A percentile compares a stretch with the other conserved stretches of the same genome.
Evolutionary conservation across 2,797 vertebrate species (phyloP).

Genomic region (Knipowitschia caucasica): DNA sequence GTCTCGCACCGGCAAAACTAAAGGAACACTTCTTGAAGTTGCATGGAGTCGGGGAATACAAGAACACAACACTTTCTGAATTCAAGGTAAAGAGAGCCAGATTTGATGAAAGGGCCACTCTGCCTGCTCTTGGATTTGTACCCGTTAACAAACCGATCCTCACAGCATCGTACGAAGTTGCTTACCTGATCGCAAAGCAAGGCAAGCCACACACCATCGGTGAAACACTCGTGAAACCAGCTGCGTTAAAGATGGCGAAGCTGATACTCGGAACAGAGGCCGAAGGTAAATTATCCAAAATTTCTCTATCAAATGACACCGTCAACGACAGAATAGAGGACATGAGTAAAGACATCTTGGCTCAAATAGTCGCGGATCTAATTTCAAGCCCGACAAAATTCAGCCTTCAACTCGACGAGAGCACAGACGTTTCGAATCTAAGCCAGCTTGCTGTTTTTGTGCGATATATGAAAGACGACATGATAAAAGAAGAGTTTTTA

Average conservation of each 20-base stretch:
- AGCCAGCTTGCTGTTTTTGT: slow-evolving; percentile 26
- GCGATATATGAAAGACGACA: slow-evolving; percentile 21
- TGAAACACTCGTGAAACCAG: slow-evolving; percentile 14
- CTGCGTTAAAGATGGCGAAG: slow-evolving; percentile 34
- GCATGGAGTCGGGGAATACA: slow-evolving; percentile 12
- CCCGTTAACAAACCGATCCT: no score
- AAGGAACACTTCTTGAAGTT: background rate
- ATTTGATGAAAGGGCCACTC: slow-evolving; percentile 17
- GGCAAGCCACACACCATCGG: slow-evolving; percentile 20
- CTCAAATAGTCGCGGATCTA: slow-evolving; percentile 22
- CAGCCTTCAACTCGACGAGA: slow-evolving; percentile 23
- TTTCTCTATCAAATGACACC: slow-evolving; percentile 23
- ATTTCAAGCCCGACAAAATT: slow-evolving; percentile 27
- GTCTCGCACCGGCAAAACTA: background rate
- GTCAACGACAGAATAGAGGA: slow-evolving; percentile 15
- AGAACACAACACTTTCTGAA: no score
- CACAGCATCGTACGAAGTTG: no score
- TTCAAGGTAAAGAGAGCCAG: slow-evolving; percentile 21
- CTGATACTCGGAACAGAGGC: slow-evolving; percentile 25
- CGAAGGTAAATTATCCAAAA: slow-evolving; percentile 8
- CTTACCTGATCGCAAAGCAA: slow-evolving; percentile 26
- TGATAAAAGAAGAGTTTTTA: slow-evolving; percentile 1
- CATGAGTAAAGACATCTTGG: slow-evolving; percentile 17
- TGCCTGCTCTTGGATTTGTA: no score
- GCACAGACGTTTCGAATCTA: slow-evolving; percentile 29